Evolutionary conservation across 2,797 vertebrate genomes (phyloP), one percentile per base, ranked within the genome.

Genomic region (Oreortyx pictus): DNA sequence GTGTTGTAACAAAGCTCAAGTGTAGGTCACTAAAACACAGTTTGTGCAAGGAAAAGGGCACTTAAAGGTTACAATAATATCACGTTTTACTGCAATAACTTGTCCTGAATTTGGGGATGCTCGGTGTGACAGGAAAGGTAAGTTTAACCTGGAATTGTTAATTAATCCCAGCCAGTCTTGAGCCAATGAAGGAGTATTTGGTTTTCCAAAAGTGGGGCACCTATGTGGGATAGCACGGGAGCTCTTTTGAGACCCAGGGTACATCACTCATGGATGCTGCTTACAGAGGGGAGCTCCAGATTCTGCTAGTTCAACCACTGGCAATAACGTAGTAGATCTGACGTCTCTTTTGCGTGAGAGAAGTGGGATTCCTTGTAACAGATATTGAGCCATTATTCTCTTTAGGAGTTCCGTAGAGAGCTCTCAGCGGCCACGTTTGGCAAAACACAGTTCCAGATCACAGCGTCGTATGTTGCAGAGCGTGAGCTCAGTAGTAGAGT

Each of bases 391-490:
- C 8, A 11, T 76, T 66, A 8, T 14, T 56, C 50, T 23, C 15
- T 68, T 5, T 1, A 27, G 54, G 9, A 33, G 27, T 56, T 37
- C 37, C 27, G 49, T 61, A 61, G 39, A 77, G 70, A 18, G 7
- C 25, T 74, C 71, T 41, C 11, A 43, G 0, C 57, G 49, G 16
- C n/a, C 65, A 3, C 1, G 0, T 70, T 33, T 60, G 50, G 56
- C 60, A 37, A 33, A 70, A 24, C 2, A 6, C 4, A 2, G 3
- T 88, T 94, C 82, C 57, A 50, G 47, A 82, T 90, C 46, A 14
- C 19, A 5, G 0, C 17, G 23, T 56, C 8, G 7, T 4, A 4
- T 19, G 37, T 31, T 24, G 1, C 4, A 2, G 9, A 7, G 6
- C 1, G 1, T 7, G 7, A 41, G n/a, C 37, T 84, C 2, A 0